These are phyloP conservation scores for Dinoponera quadriceps DNA, from an alignment of 1,140 invertebrate genomes.

Conservation along the genomic window DNA sequence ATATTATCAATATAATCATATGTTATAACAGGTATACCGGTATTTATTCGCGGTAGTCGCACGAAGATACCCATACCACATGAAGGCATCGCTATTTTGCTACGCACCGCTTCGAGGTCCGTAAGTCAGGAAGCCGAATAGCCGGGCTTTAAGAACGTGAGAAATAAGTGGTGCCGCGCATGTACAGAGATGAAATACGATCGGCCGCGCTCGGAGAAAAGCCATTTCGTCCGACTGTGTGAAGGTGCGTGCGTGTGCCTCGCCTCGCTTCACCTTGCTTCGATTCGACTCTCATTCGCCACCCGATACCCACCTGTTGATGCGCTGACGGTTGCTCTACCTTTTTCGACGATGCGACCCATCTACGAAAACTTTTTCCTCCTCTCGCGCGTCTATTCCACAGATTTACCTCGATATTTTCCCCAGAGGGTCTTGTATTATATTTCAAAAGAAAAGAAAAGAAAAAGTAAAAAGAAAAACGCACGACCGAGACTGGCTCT, in stretches of 20 bases:
- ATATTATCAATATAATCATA: too few species aligned
- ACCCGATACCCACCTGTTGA: conserved; percentile 73
- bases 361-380: conserved; percentile 14
- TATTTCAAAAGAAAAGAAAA: not conserved
- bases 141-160: conserved; percentile 69
- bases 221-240: conserved; percentile 57
- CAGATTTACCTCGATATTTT: conserved; percentile 3
- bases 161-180: conserved; percentile 66
- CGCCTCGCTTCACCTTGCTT: conserved; percentile 43
- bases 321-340: conserved; percentile 46
- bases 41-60: not conserved
- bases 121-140: conserved; percentile 71
- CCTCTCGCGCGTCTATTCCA: conserved; percentile 20
- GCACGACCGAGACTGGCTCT: too few species aligned
- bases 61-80: not conserved
- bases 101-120: conserved; percentile 56
- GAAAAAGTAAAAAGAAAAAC: too few species aligned
- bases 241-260: conserved; percentile 24
- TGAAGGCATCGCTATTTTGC: conserved; percentile 41
- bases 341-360: conserved; percentile 46
- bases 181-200: conserved; percentile 71
- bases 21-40: too few species aligned
- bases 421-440: not conserved
- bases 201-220: conserved; percentile 66
- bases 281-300: conserved; percentile 38